These are phyloP conservation scores for Perizoma affinitatum DNA, from an alignment of 2,888 invertebrate species.

Conservation along the genomic window DNA sequence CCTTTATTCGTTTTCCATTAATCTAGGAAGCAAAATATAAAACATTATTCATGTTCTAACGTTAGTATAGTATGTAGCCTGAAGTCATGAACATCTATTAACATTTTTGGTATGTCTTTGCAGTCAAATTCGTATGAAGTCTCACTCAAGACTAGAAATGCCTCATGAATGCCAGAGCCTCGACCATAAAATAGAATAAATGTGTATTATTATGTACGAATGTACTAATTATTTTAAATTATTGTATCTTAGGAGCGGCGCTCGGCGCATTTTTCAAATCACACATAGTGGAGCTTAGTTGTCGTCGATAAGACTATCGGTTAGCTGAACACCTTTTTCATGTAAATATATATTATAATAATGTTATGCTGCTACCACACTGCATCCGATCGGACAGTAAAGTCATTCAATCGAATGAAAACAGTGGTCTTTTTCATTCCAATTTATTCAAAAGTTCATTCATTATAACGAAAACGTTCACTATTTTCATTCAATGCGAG, in stretches of 20 bases:
- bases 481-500: too few relatives aligned
- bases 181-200: conserved; percentile 53
- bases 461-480: too few relatives aligned
- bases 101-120: conserved; percentile 14
- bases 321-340: conserved; percentile 81
- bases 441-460: too few relatives aligned
- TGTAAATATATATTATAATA: conserved; percentile 78
- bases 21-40: conserved; percentile 16
- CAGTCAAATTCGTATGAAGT: conserved; percentile 21
- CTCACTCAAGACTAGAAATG: conserved; percentile 33
- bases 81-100: conserved; percentile 13
- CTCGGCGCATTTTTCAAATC: conserved; percentile 79
- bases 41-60: conserved; percentile 12
- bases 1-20: conserved; percentile 14
- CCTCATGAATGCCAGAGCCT: conserved; percentile 50
- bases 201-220: conserved; percentile 61
- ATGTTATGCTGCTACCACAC: too few relatives aligned
- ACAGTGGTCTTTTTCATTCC: too few relatives aligned
- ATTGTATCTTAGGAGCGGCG: conserved; percentile 75
- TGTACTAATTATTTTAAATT: conserved; percentile 76
- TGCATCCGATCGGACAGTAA: too few relatives aligned
- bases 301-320: conserved; percentile 79
- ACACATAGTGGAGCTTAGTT: conserved; percentile 82
- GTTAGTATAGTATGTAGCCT: conserved; percentile 9
- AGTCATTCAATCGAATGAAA: too few relatives aligned